Evolutionary conservation across 1,140 invertebrate species (phyloP).

Genomic region (Pararge aegeria): DNA sequence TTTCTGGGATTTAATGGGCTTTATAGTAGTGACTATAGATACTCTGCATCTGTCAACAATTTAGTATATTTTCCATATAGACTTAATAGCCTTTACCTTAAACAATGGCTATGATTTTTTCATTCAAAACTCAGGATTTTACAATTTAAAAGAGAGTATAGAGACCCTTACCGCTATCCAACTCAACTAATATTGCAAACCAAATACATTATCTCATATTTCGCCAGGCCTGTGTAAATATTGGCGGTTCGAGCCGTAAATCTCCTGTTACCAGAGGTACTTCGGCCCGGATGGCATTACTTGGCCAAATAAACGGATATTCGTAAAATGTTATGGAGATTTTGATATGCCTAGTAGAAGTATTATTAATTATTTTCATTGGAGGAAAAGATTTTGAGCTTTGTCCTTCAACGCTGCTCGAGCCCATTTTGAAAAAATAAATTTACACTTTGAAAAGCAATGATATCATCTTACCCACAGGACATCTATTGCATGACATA

Average conservation of each 20-base stretch:
- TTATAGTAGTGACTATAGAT: too few species aligned
- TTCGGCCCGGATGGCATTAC: constrained; percentile 45
- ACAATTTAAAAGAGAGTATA: neutral
- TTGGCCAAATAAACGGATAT: constrained; percentile 50
- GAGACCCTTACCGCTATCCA: neutral
- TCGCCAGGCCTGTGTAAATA: constrained; percentile 49
- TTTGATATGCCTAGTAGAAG: constrained; percentile 1
- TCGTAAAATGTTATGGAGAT: constrained; percentile 35
- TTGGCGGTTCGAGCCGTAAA: constrained; percentile 53
- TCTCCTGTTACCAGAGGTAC: constrained; percentile 52
- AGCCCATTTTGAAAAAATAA: too few species aligned
- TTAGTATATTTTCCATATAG: too few species aligned
- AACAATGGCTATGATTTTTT: neutral
- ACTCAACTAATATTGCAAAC: constrained; percentile 45
- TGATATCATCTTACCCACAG: too few species aligned
- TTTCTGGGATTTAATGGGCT: too few species aligned
- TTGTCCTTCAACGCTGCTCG: too few species aligned
- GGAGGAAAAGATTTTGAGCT: too few species aligned
- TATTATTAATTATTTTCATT: neutral
- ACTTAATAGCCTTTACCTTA: too few species aligned
- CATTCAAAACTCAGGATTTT: neutral
- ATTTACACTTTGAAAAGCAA: too few species aligned
- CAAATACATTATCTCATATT: constrained; percentile 68
- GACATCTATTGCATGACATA: too few species aligned
- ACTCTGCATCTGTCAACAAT: too few species aligned